Base-by-base conservation (phyloP, 2,888 invertebrate genomes). In the Synergus gifuensis region DNA sequence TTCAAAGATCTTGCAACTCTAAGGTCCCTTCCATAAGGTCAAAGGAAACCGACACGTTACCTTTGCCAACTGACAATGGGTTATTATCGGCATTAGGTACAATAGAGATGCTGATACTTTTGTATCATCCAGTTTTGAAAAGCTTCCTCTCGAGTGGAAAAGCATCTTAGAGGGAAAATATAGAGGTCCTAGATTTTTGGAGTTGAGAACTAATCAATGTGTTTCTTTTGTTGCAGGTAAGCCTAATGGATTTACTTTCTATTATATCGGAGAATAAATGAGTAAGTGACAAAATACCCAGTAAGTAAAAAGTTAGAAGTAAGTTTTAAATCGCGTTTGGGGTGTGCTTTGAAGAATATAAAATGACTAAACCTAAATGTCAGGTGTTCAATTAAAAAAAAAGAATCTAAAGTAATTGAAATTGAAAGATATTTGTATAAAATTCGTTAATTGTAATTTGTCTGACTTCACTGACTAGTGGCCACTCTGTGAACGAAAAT, bases 1-100 rank as follows among this genome's bases (percentile, higher is more conserved):
- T 40, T 62, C 36, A 76, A 49, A 36, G 58, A 62, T 62, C 22
- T 14, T 62, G 28, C 28, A 62, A 28, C 62, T 62, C 4, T 14
- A 62, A 60, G 62, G 22, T 28, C 18, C 14, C 60, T 60, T 46
- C 46, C 77, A 79, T 76, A 81, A 80, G 82, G 80, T 79, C 81
- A 78, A 67, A 76, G 78, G 78, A 76, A 73, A 73, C 73, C 73
- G 73, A 73, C 73, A 73, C 7, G 28, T 36, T 54, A 40, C 73
- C 54, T 73, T n/a, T 73, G 36, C 73, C 28, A 49, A 16, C 49
- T 28, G 5, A 11, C 12, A 62, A 62, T 62, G 14, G 62, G 4
- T 7, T 12, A 36, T 54, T 73, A 73, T 49, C n/a, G 49, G 49
- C 7, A 73, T 73, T 54, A 73, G n/a, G 18, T 46, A 73, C 69